Evolutionary conservation across 2,888 invertebrate species (phyloP), one percentile per base, ranked within the genome.

Genomic region (Serripes groenlandicus): DNA sequence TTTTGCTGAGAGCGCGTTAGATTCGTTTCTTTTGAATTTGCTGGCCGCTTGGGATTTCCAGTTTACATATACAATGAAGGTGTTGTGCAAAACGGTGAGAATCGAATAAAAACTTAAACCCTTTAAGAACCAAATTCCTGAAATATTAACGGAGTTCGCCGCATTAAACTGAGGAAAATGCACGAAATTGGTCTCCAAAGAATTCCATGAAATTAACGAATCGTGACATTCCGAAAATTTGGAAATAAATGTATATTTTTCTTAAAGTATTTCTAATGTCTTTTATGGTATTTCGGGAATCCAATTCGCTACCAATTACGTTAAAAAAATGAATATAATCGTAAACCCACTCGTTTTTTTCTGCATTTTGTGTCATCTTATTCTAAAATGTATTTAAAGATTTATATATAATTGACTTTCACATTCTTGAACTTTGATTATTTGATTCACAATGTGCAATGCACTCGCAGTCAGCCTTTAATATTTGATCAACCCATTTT

Each of bases 211-310:
- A 37, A 4, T 66, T 42, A 42, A 66, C 42, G 23, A 11, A 7
- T 23, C 37, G 18, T 35, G 66, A 42, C 66, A 66, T n/a, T 34
- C 9, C 23, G 42, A 66, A 66, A 28, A 56, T 56, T 56, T 56
- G 56, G n/a, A 56, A 56, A 56, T 56, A 56, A 26, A 66, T 66
- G 66, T 26, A 42, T 66, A 66, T 42, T 66, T 66, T 66, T 66
- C 66, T 66, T 18, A 66, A 66, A 66, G 66, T 42, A 66, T 42
- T 42, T 42, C 23, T 26, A 37, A 66, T 66, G 28, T 42, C 26
- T 66, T 62, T 23, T 23, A 35, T n/a, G 26, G 35, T 42, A 21
- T 66, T 15, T 26, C 1, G 66, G 37, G 66, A 42, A 15, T 66
- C 26, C 26, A 42, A 37, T 11, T 42, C 37, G 23, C 42, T 66